A percentile compares a stretch with the other conserved stretches of the same genome.
These are phyloP conservation scores for Caenorhabditis wallacei DNA, from an alignment of 2,888 invertebrate genomes.

Conservation along the genomic window DNA sequence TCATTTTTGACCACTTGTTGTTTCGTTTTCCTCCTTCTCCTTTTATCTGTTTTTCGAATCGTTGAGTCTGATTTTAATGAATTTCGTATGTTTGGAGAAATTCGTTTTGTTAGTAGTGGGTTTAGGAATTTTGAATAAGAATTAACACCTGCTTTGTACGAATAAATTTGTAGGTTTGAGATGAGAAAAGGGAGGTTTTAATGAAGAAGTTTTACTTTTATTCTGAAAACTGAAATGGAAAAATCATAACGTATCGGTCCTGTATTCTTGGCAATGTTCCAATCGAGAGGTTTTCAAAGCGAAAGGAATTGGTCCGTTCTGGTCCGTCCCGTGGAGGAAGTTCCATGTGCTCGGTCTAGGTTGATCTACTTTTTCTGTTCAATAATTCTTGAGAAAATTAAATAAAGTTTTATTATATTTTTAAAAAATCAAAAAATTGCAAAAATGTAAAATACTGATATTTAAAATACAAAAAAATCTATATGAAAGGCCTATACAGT, in stretches of 20 bases:
- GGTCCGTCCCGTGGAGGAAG: no score
- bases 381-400: not conserved
- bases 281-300: no score
- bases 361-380: no score
- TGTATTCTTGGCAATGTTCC: no score
- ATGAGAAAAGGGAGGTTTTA: no score
- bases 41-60: conserved; percentile 50
- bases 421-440: not conserved
- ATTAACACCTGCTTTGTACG: not conserved
- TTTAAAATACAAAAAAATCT: conserved; percentile 21
- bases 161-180: no score
- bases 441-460: not conserved
- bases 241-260: no score
- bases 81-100: conserved; percentile 38
- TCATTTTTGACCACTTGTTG: conserved; percentile 42
- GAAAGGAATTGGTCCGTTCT: no score
- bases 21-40: conserved; percentile 5
- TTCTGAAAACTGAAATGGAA: no score
- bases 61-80: conserved; percentile 40
- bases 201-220: no score
- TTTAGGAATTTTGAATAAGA: no score
- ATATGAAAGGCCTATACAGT: conserved; percentile 45
- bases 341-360: no score
- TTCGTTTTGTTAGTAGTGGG: not conserved
- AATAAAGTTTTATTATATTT: not conserved